Percentiles rank a stretch among this genome's conserved stretches.
These are phyloP conservation scores for Polypedilum pembai DNA, from an alignment of 1,140 invertebrate species.

Conservation along the genomic window DNA sequence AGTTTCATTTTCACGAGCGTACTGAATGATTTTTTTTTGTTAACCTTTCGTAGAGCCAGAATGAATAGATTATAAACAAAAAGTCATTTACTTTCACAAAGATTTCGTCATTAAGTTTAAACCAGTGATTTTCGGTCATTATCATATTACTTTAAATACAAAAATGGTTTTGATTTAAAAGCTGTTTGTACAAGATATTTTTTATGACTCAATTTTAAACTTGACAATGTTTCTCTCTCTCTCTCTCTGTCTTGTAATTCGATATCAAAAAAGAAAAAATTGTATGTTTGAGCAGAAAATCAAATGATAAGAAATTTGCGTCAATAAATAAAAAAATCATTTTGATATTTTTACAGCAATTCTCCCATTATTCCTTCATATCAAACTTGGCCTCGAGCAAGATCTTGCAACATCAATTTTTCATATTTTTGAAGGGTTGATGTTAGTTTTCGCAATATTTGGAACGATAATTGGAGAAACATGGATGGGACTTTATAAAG, in stretches of 20 bases:
- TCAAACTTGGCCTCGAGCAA: not conserved
- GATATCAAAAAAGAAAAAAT: not conserved
- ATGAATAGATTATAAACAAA: too few species aligned
- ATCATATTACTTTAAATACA: too few species aligned
- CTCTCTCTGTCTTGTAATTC: slow-evolving; percentile 3
- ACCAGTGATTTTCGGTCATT: too few species aligned
- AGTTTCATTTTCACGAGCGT: not conserved
- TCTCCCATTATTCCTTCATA: not conserved
- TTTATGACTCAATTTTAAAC: slow-evolving; percentile 33
- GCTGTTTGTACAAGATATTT: too few species aligned
- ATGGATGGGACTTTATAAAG: not conserved
- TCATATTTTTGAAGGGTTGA: not conserved
- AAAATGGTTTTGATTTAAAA: too few species aligned
- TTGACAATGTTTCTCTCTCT: too few species aligned
- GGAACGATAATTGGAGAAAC: not conserved
- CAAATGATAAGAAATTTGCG: not conserved
- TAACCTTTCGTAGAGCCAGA: too few species aligned
- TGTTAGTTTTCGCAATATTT: not conserved
- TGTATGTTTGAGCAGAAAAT: not conserved
- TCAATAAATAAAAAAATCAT: too few species aligned
- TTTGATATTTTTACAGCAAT: not conserved
- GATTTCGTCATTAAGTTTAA: too few species aligned
- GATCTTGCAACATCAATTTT: not conserved
- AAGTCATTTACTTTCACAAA: too few species aligned
- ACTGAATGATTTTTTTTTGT: too few species aligned